Conservation (phyloP, 1,140 invertebrate genomes). For the Drosophila orena region DNA sequence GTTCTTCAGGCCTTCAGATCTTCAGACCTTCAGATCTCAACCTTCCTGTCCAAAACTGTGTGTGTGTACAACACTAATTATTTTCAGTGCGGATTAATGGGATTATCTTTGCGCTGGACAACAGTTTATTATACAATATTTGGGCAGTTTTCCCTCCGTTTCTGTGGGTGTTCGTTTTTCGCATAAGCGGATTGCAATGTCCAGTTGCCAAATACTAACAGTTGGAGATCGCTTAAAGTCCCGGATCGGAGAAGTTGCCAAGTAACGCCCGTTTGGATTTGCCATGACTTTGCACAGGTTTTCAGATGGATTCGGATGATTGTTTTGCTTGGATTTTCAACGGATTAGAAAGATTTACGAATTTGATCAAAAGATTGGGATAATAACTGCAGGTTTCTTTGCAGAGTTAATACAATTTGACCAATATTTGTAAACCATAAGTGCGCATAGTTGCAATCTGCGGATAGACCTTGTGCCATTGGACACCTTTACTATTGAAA, state of each 20-base stretch:
- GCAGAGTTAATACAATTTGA: neutral
- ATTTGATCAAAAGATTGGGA: neutral
- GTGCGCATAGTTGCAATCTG: too few relatives aligned
- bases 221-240: conserved; percentile 25
- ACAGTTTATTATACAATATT: conserved; percentile 82
- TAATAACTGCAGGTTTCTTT: neutral
- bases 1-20: neutral
- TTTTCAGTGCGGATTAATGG: conserved; percentile 83
- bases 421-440: neutral
- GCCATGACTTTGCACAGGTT: conserved; percentile 2
- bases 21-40: conserved; percentile 2
- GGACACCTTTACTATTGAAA: conserved; percentile 9
- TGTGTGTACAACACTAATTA: conserved; percentile 84
- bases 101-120: conserved; percentile 78
- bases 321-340: conserved; percentile 12
- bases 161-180: conserved; percentile 56
- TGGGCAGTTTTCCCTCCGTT: conserved; percentile 37
- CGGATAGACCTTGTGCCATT: neutral
- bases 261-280: conserved; percentile 8
- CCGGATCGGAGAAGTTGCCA: conserved; percentile 24
- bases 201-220: conserved; percentile 52
- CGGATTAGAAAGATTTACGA: conserved; percentile 1
- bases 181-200: conserved; percentile 48
- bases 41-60: neutral
- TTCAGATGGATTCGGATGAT: neutral